These are phyloP conservation scores for Himalopsyche tibetana DNA, from an alignment of 2,888 invertebrate species.

Conservation along the genomic window DNA sequence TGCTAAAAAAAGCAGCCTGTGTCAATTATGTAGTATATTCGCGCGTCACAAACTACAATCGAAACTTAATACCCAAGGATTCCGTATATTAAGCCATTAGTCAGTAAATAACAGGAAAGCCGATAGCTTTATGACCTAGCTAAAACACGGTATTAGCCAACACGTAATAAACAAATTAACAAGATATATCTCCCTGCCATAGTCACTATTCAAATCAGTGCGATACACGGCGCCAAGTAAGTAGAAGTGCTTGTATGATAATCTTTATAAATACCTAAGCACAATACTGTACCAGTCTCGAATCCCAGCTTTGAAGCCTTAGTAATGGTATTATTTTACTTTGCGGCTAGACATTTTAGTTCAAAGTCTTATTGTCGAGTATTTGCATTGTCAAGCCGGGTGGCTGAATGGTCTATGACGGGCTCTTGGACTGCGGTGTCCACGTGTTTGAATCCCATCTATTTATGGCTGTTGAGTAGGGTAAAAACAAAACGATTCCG, in stretches of 20 bases:
- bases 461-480: too few species aligned
- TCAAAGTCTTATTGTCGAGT: not conserved
- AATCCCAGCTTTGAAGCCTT: constrained; percentile 15
- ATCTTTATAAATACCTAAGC: constrained; percentile 6
- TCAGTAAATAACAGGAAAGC: constrained; percentile 33
- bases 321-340: constrained; percentile 14
- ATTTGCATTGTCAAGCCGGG: not conserved
- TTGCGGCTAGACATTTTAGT: constrained; percentile 3
- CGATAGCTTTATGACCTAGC: constrained; percentile 42
- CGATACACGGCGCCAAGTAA: not conserved
- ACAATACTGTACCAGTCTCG: not conserved
- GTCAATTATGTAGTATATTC: too few species aligned
- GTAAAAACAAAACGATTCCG: too few species aligned
- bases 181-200: constrained; percentile 12
- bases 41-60: not conserved
- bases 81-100: constrained; percentile 35
- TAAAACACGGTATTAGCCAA: constrained; percentile 23
- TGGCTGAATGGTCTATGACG: too few species aligned
- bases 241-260: not conserved
- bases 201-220: not conserved
- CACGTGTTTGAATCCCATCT: too few species aligned
- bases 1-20: too few species aligned
- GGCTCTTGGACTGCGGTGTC: too few species aligned
- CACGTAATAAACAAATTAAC: constrained; percentile 43
- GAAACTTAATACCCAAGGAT: constrained; percentile 28